Percentiles rank a stretch among this genome's conserved stretches.
Conservation (phyloP, 2,113 vertebrate genomes). For the Todiramphus saurophagus region DNA sequence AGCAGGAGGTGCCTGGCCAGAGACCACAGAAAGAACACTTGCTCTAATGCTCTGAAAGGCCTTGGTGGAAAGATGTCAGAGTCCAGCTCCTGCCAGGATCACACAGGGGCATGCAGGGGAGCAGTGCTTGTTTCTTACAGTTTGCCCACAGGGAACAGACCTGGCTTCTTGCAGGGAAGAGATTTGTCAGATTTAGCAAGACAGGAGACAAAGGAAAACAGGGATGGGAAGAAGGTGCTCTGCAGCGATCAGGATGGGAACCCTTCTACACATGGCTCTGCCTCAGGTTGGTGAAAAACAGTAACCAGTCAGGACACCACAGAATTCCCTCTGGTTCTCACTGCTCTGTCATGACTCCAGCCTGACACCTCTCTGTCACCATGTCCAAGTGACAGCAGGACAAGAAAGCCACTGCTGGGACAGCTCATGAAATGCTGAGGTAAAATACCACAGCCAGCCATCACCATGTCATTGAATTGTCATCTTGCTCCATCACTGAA, state of each 20-base stretch:
- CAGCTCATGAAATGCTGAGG: neutral
- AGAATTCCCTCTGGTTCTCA: neutral
- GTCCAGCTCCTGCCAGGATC: neutral
- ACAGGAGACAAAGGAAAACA: neutral
- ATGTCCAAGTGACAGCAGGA: accelerated
- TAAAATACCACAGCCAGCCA: neutral
- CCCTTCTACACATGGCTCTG: neutral
- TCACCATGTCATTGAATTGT: neutral
- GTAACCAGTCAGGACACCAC: neutral
- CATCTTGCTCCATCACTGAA: accelerated
- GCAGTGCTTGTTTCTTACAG: accelerated
- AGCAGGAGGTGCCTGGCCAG: neutral
- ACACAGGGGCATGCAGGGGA: neutral
- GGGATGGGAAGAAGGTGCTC: neutral
- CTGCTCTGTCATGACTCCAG: neutral
- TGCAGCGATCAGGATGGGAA: neutral
- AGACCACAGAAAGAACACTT: neutral
- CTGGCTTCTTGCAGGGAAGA: neutral
- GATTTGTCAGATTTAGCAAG: neutral
- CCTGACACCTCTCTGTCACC: neutral
- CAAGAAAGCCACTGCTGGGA: neutral
- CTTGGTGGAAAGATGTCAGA: neutral
- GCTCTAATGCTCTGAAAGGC: neutral
- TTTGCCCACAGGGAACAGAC: neutral
- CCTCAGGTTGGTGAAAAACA: neutral